A percentile compares a stretch with the other conserved stretches of the same genome.
Conservation (phyloP, 2,888 invertebrate species). For the Dexiosoma caninum region DNA sequence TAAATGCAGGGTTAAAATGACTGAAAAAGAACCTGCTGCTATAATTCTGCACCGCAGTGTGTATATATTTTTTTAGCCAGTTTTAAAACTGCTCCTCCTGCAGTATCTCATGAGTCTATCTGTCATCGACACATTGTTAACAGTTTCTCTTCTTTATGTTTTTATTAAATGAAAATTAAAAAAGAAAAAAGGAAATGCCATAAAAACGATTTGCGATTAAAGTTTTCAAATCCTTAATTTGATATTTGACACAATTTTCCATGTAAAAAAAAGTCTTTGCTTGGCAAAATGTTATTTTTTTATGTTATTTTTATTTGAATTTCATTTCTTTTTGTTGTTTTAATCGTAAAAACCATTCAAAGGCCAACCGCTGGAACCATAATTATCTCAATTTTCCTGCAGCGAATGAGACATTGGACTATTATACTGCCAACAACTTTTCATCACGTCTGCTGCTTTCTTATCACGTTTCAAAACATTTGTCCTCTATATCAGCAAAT, state of each 20-base stretch:
- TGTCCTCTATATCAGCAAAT: conserved; percentile 42
- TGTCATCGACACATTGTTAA: conserved; percentile 36
- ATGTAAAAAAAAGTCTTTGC: not conserved
- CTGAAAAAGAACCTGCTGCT: no score
- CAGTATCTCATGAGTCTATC: conserved; percentile 13
- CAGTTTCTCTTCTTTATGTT: not conserved
- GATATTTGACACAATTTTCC: not conserved
- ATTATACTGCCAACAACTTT: conserved; percentile 30
- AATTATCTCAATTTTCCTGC: conserved; percentile 45
- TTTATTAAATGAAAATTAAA: conserved; percentile 10
- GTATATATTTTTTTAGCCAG: no score
- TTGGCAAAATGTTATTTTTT: not conserved
- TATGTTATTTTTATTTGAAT: no score
- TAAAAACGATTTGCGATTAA: not conserved
- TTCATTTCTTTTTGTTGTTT: no score
- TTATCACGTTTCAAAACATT: conserved; percentile 55
- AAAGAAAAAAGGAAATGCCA: not conserved
- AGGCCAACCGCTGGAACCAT: conserved; percentile 62
- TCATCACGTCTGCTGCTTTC: conserved; percentile 57
- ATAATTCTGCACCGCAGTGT: no score
- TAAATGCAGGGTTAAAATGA: no score
- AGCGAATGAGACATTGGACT: no score
- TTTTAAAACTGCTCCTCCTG: no score
- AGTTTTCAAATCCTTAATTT: not conserved
- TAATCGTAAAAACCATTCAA: conserved; percentile 24